phyloP scores from a whole-genome alignment of 2,113 vertebrate genomes.

The Suricata suricatta region DNA sequence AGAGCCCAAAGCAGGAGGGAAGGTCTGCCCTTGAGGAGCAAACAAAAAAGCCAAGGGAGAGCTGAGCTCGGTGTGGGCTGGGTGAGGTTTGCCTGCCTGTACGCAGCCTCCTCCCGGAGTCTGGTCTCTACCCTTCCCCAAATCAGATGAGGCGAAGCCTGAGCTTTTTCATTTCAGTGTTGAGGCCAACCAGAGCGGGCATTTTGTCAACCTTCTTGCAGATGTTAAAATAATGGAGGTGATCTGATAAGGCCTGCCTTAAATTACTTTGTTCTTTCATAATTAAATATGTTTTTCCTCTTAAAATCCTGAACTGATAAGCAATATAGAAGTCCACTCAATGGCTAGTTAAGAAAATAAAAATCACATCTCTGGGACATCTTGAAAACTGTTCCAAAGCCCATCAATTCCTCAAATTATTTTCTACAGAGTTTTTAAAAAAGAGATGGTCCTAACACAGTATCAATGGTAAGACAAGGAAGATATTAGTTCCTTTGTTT shows the following conservation, averaged over 20 bases:
- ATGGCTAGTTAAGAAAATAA: neutral
- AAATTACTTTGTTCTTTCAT: neutral
- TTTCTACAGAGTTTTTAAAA: neutral
- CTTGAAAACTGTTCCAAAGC: neutral
- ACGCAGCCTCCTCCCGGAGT: neutral
- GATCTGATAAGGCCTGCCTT: neutral
- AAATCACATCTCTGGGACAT: neutral
- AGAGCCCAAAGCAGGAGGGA: neutral
- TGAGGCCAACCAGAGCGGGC: neutral
- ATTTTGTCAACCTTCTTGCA: neutral
- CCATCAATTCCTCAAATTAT: neutral
- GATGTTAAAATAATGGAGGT: neutral
- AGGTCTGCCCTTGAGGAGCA: neutral
- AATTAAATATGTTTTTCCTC: neutral
- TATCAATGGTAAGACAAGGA: neutral
- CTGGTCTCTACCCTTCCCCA: neutral
- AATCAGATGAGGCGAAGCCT: neutral
- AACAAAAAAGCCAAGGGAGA: neutral
- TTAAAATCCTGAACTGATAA: neutral
- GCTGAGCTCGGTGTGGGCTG: neutral
- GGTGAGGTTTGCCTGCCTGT: too few relatives aligned
- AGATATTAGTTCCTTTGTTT: neutral
- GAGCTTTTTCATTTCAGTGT: neutral
- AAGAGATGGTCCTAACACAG: neutral
- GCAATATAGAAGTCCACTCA: neutral